These are phyloP conservation scores for Corythornis vintsioides DNA, from an alignment of 2,113 vertebrate species.

Conservation along the genomic window DNA sequence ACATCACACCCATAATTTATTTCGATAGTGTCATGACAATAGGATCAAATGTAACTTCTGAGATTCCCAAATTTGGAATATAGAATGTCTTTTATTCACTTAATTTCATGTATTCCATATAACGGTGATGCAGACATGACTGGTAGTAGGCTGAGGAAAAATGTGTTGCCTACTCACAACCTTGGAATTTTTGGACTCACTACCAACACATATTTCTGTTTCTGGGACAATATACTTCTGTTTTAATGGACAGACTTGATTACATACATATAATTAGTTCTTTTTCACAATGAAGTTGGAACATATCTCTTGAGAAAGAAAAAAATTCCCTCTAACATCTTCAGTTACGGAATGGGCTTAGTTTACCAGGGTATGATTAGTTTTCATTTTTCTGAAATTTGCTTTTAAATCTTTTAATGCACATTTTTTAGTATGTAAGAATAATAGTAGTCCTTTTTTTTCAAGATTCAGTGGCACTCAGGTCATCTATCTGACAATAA, in stretches of 20 bases:
- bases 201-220: background rate
- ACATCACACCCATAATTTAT: too few species aligned
- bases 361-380: background rate
- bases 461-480: background rate
- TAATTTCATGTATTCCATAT: background rate
- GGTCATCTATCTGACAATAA: background rate
- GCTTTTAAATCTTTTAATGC: background rate
- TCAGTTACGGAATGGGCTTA: background rate
- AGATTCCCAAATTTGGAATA: background rate
- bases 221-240: background rate
- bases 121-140: background rate
- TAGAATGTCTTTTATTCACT: background rate
- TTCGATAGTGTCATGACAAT: too few species aligned
- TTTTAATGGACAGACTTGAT: background rate
- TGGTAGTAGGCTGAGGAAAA: rapidly evolving
- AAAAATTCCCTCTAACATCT: background rate
- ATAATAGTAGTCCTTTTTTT: background rate
- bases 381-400: background rate
- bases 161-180: rapidly evolving
- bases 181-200: background rate
- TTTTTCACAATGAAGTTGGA: background rate
- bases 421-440: background rate
- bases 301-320: background rate
- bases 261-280: background rate
- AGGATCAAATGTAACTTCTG: background rate